Evolutionary conservation across 2,888 invertebrate genomes (phyloP).

Genomic region (Eumerus sabulonum): DNA sequence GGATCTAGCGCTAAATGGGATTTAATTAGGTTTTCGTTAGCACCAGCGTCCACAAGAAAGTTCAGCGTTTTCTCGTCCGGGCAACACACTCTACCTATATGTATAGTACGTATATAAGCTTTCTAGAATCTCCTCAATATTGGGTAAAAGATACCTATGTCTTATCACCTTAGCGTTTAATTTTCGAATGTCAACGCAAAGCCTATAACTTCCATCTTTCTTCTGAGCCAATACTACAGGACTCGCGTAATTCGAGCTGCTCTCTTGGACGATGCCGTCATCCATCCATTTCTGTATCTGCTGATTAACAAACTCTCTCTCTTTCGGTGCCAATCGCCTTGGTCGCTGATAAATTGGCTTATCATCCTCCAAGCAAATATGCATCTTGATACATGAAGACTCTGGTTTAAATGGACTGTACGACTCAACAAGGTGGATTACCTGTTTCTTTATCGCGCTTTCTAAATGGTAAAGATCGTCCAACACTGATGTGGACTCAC

Average conservation of each 20-base stretch:
- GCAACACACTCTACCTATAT: too few relatives aligned
- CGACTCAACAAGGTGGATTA: neutral
- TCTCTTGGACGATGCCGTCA: neutral
- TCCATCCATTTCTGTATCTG: constrained; percentile 37
- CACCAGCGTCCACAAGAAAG: constrained; percentile 30
- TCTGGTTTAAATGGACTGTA: neutral
- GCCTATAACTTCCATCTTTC: constrained; percentile 4
- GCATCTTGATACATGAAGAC: neutral
- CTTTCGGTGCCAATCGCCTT: neutral
- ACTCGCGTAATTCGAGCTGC: neutral
- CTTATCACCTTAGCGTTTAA: constrained; percentile 18
- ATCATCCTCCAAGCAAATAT: neutral
- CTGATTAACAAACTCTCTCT: neutral
- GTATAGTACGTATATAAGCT: constrained; percentile 69
- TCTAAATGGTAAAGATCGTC: neutral
- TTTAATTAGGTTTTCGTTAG: too few relatives aligned
- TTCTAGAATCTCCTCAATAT: constrained; percentile 40
- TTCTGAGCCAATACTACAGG: neutral
- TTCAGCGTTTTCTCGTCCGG: constrained; percentile 69
- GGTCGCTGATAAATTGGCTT: neutral
- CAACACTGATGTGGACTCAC: neutral
- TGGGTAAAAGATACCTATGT: constrained; percentile 31
- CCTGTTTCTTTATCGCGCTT: neutral
- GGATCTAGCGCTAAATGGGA: too few relatives aligned
- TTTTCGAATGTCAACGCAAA: constrained; percentile 63